Conservation (phyloP, 2,888 invertebrate species). For the Elysia crispata region DNA sequence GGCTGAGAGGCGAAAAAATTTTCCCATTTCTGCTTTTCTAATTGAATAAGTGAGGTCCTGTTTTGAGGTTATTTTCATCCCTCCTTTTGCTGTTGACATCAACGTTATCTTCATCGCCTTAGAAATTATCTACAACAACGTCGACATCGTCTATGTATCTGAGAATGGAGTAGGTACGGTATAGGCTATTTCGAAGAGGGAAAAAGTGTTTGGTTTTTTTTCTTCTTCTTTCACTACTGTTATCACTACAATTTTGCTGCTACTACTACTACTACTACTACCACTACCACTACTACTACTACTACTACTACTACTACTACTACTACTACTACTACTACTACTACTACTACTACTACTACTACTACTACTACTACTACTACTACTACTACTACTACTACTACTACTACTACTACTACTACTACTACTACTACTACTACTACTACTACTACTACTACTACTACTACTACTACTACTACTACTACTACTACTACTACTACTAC, state of each 20-base stretch:
- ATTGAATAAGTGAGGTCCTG: no score
- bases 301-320: slow-evolving; percentile 9
- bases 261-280: slow-evolving; percentile 4
- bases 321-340: slow-evolving; percentile 9
- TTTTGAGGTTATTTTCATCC: no score
- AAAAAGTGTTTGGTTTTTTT: no score
- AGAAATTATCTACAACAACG: no score
- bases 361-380: slow-evolving; percentile 9
- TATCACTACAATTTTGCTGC: not conserved
- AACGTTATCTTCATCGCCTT: no score
- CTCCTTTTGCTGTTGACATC: no score
- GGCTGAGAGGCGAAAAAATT: no score
- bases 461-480: slow-evolving; percentile 25
- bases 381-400: slow-evolving; percentile 9
- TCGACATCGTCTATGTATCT: no score
- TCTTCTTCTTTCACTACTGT: not conserved
- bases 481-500: slow-evolving; percentile 23
- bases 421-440: slow-evolving; percentile 4
- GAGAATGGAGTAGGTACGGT: not conserved
- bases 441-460: slow-evolving; percentile 18
- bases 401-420: slow-evolving; percentile 9
- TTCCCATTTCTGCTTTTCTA: no score
- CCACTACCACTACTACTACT: slow-evolving; percentile 4
- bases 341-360: slow-evolving; percentile 9
- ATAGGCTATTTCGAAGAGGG: not conserved